Conservation (phyloP, 2,113 vertebrate species). For the Chloebia gouldiae region DNA sequence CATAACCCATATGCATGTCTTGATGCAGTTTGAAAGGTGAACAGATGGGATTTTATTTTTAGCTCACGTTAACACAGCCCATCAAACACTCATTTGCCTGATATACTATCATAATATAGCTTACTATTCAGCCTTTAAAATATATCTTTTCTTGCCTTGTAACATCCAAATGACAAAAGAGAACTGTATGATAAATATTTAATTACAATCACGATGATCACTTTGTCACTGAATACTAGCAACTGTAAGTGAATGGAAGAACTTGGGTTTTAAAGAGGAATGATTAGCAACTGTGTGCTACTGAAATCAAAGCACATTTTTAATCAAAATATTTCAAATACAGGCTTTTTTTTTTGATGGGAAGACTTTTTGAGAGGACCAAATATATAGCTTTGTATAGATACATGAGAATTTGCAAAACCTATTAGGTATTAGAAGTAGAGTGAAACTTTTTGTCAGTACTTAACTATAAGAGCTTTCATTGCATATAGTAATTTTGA, state of each 20-base stretch:
- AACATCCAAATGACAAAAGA: constrained; percentile 61
- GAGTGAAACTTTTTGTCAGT: neutral
- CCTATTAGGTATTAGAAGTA: neutral
- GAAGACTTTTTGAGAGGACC: neutral
- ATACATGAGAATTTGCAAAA: neutral
- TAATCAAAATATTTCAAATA: neutral
- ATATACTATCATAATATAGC: constrained; percentile 68
- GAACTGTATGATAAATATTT: constrained; percentile 60
- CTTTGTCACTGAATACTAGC: constrained; percentile 21
- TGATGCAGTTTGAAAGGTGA: constrained; percentile 74
- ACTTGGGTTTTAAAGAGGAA: neutral
- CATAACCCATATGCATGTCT: constrained; percentile 40
- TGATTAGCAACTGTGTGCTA: neutral
- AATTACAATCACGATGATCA: constrained; percentile 38
- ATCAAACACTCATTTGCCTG: constrained; percentile 73
- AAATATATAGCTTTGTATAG: neutral
- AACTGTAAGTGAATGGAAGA: constrained; percentile 13
- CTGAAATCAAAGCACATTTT: neutral
- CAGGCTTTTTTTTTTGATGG: neutral
- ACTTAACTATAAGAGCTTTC: neutral
- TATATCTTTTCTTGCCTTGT: constrained; percentile 43
- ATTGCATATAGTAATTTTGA: neutral
- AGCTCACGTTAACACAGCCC: constrained; percentile 70
- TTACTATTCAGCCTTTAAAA: constrained; percentile 62
- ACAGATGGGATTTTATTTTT: constrained; percentile 82